phyloP scores from a whole-genome alignment of 2,113 vertebrate species.

The Misgurnus mizolepis region DNA sequence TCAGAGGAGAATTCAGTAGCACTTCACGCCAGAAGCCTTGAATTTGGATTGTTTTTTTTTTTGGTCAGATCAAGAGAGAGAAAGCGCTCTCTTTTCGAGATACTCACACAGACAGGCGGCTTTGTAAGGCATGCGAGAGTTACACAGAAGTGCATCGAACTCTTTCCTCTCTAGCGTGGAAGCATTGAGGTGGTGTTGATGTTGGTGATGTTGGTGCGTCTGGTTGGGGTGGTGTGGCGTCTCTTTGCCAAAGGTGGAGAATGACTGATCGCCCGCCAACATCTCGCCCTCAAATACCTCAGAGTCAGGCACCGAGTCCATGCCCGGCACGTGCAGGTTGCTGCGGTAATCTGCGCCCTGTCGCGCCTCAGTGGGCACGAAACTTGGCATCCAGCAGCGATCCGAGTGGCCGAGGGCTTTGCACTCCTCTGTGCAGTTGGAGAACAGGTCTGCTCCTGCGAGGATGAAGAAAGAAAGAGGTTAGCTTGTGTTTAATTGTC shows the following conservation, averaged over 20 bases:
- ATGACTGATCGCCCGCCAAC: conserved; percentile 87
- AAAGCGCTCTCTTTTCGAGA: conserved; percentile 46
- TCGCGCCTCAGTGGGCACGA: conserved; percentile 90
- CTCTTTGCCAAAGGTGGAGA: conserved; percentile 97
- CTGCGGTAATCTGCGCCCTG: conserved; percentile 97
- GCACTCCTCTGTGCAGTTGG: conserved; percentile 99
- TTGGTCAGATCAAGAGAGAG: conserved; percentile 39
- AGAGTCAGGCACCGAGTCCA: conserved; percentile 98
- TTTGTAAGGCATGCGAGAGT: conserved; percentile 91
- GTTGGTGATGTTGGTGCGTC: conserved; percentile 68
- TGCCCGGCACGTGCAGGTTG: conserved; percentile 97
- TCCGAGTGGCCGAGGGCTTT: conserved; percentile 98
- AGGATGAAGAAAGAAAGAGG: conserved; percentile 58
- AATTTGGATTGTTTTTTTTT: conserved; percentile 51
- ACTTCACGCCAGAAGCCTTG: conserved; percentile 51
- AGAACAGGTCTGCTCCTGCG: conserved; percentile 93
- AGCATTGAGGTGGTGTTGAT: conserved; percentile 59
- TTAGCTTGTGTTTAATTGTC: conserved; percentile 31
- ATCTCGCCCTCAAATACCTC: conserved; percentile 93
- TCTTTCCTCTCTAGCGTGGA: conserved; percentile 91
- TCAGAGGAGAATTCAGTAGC: conserved; percentile 55
- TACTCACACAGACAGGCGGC: conserved; percentile 97
- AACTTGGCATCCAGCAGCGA: conserved; percentile 99
- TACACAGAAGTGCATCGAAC: conserved; percentile 92
- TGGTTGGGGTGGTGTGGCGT: conserved; percentile 75